These are phyloP conservation scores for Orthosia gothica DNA, from an alignment of 2,888 invertebrate species.

Conservation along the genomic window DNA sequence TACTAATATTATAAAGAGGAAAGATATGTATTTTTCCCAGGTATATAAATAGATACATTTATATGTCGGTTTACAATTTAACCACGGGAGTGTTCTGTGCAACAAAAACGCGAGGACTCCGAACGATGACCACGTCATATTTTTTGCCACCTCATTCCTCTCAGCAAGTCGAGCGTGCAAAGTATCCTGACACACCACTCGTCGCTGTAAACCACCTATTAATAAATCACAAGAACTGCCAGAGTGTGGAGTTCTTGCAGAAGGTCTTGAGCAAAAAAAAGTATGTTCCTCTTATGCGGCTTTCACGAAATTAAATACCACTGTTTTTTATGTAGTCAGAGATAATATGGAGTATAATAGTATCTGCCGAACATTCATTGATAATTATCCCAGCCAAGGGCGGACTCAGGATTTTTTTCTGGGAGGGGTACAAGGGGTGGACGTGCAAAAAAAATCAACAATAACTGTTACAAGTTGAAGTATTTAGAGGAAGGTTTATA, in stretches of 20 bases:
- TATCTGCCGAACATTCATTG: not conserved
- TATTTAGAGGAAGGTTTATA: no score
- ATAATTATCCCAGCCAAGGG: no score
- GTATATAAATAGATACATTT: not conserved
- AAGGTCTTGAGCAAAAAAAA: conserved; percentile 16
- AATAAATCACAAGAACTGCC: conserved; percentile 47
- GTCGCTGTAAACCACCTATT: conserved; percentile 34
- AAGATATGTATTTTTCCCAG: no score
- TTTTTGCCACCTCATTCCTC: conserved; percentile 62
- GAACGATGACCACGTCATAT: conserved; percentile 59
- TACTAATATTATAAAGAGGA: no score
- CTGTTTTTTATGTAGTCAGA: not conserved
- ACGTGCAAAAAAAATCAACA: no score
- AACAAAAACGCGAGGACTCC: conserved; percentile 54
- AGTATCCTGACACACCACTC: conserved; percentile 52
- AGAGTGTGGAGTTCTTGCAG: not conserved
- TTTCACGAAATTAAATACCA: not conserved
- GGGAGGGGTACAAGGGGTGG: no score
- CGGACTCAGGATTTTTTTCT: no score
- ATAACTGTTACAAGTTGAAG: no score
- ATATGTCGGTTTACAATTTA: not conserved
- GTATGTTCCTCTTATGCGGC: not conserved
- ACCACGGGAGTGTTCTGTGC: conserved; percentile 6
- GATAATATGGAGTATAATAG: not conserved
- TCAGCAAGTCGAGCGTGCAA: conserved; percentile 56